Conservation (phyloP, 2,888 invertebrate genomes). For the Seira musarum region DNA sequence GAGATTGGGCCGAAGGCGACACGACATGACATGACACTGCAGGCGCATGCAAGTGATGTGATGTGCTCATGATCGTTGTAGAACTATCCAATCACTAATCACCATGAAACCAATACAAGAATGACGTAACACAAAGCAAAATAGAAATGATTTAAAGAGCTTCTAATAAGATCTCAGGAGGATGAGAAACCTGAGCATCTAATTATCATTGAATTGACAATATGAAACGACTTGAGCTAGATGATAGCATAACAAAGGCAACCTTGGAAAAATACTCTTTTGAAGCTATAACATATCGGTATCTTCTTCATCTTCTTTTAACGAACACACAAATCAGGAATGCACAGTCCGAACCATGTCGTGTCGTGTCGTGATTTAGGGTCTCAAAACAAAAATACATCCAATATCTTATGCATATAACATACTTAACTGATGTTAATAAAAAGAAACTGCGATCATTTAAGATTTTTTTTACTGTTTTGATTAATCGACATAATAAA, state of each 20-base stretch:
- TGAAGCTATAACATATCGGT: too few species aligned
- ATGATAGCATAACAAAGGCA: background rate
- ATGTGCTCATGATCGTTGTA: constrained; percentile 15
- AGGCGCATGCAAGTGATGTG: background rate
- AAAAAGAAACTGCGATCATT: too few species aligned
- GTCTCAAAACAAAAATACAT: too few species aligned
- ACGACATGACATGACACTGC: constrained; percentile 12
- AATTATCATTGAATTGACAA: background rate
- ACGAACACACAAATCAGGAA: too few species aligned
- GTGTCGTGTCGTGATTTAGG: constrained; percentile 6
- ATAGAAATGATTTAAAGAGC: background rate
- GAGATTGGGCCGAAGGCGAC: constrained; percentile 36
- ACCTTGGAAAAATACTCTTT: background rate
- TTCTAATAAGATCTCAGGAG: constrained; percentile 8
- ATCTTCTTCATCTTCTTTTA: too few species aligned
- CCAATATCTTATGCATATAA: too few species aligned
- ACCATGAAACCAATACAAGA: constrained; percentile 2
- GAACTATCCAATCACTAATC: constrained; percentile 1
- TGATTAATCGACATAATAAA: constrained; percentile 12
- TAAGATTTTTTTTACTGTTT: too few species aligned
- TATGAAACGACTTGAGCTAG: background rate
- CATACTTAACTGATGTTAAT: too few species aligned
- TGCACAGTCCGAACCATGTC: background rate
- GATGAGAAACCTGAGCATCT: background rate
- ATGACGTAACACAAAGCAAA: constrained; percentile 22